These are phyloP conservation scores for Drosophila nigromelanica DNA, from an alignment of 1,140 invertebrate genomes.

Conservation along the genomic window DNA sequence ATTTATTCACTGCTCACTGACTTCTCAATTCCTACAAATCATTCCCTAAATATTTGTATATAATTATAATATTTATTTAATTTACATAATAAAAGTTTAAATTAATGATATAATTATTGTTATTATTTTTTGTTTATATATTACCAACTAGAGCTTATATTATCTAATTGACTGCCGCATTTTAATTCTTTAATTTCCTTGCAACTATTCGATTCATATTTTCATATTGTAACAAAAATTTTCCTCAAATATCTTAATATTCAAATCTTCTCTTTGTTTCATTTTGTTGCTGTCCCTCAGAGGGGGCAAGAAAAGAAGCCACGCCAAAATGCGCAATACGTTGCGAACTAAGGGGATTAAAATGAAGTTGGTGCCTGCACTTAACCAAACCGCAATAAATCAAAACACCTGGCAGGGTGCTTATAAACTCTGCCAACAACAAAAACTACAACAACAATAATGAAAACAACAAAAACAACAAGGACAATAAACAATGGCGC, in stretches of 20 bases:
- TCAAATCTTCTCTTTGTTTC: constrained; percentile 1
- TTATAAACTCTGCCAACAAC: constrained; percentile 41
- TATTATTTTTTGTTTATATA: too few relatives aligned
- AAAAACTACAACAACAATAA: constrained; percentile 22
- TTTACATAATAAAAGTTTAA: too few relatives aligned
- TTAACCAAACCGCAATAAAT: constrained; percentile 79
- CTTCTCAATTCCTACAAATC: too few relatives aligned
- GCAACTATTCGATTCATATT: background rate
- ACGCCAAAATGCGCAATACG: constrained; percentile 19
- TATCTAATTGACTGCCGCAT: background rate
- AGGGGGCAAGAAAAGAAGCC: constrained; percentile 12
- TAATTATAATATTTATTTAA: too few relatives aligned
- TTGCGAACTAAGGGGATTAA: constrained; percentile 43
- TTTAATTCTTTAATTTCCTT: background rate
- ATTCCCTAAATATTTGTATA: too few relatives aligned
- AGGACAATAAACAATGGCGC: constrained; percentile 7
- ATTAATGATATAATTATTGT: too few relatives aligned
- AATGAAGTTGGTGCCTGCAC: constrained; percentile 71
- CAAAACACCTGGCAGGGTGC: constrained; percentile 69
- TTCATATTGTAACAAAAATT: background rate
- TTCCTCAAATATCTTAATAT: constrained; percentile 13
- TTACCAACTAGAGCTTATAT: too few relatives aligned
- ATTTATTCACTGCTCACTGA: too few relatives aligned
- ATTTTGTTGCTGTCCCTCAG: background rate
- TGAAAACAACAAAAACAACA: constrained; percentile 6